These are phyloP conservation scores for Sebastes nivosus DNA, from an alignment of 2,797 vertebrate species.

Conservation along the genomic window DNA sequence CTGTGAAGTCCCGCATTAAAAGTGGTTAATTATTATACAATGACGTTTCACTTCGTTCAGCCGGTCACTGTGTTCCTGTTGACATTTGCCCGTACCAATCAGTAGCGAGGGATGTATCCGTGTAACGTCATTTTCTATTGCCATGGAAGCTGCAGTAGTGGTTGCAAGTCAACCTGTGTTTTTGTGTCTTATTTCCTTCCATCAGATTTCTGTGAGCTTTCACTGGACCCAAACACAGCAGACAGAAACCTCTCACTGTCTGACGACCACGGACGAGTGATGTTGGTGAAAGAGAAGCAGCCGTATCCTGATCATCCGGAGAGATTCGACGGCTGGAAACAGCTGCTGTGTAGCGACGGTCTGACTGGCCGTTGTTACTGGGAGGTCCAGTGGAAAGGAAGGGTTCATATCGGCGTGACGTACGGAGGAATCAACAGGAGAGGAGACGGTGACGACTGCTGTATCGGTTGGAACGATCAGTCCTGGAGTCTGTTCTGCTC, in stretches of 20 bases:
- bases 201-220: constrained; percentile 10
- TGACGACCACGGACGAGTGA: neutral
- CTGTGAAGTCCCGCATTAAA: too few relatives aligned
- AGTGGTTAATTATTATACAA: too few relatives aligned
- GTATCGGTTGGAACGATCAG: constrained; percentile 19
- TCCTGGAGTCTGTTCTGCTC: constrained; percentile 43
- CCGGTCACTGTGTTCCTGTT: neutral
- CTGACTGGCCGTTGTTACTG: constrained; percentile 35
- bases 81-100: neutral
- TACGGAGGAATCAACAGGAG: constrained; percentile 25
- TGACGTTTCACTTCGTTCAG: too few relatives aligned
- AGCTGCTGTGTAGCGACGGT: neutral
- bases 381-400: constrained; percentile 34
- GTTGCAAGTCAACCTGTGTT: neutral
- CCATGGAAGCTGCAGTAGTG: neutral
- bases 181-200: neutral
- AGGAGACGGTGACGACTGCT: neutral
- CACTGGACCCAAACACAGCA: constrained; percentile 40
- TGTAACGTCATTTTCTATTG: neutral
- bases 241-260: constrained; percentile 10
- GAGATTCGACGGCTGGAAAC: constrained; percentile 21
- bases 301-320: constrained; percentile 22
- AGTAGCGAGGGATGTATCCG: neutral
- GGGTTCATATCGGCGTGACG: constrained; percentile 1
- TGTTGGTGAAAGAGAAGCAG: neutral